Evolutionary conservation across 2,797 vertebrate genomes (phyloP).

Genomic region (Nyctalus aviator): DNA sequence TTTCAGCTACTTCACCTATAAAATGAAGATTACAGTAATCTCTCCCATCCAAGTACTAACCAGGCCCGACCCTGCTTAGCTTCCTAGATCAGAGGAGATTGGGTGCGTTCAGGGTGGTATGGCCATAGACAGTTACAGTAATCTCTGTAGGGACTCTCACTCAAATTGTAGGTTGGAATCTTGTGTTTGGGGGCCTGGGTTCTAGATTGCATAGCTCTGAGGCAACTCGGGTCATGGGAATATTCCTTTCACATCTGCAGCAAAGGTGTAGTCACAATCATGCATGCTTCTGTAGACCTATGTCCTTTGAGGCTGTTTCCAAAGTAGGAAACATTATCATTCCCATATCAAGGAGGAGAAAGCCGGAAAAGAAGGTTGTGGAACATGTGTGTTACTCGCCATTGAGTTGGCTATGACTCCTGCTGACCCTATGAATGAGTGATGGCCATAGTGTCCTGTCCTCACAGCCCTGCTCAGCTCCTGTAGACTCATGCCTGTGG

Average conservation of each 20-base stretch:
- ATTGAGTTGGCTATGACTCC: not conserved
- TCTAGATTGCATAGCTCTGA: not conserved
- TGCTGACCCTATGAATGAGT: not conserved
- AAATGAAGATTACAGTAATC: fast-evolving
- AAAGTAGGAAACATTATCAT: not conserved
- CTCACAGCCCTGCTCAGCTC: not conserved
- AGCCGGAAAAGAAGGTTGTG: not conserved
- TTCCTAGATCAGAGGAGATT: no score
- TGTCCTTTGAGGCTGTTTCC: not conserved
- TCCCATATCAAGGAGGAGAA: not conserved
- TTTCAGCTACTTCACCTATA: fast-evolving
- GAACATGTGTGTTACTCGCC: not conserved
- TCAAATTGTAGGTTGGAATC: fast-evolving
- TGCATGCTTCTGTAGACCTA: fast-evolving
- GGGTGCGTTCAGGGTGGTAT: no score
- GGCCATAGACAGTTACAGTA: not conserved
- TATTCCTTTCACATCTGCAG: fast-evolving
- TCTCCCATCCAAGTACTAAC: not conserved
- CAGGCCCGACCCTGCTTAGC: no score
- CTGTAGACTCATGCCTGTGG: not conserved
- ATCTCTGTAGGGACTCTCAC: not conserved
- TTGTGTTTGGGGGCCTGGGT: not conserved
- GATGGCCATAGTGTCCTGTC: no score
- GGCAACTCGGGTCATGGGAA: fast-evolving
- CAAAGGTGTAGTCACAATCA: fast-evolving